These are phyloP conservation scores for Brachyhypopomus gauderio DNA, from an alignment of 2,113 vertebrate species.

Conservation along the genomic window DNA sequence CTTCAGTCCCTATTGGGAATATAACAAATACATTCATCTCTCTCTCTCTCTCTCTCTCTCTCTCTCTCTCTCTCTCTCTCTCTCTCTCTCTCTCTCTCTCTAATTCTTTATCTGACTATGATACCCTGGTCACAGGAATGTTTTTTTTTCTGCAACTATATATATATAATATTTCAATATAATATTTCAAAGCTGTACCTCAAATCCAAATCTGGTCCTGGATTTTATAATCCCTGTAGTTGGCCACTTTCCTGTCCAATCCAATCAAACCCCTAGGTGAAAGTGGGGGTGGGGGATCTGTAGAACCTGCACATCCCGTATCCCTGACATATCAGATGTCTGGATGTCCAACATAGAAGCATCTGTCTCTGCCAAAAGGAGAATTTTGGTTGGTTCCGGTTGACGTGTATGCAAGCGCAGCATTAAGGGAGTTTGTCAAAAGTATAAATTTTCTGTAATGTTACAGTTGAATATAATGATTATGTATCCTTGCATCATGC, in stretches of 20 bases:
- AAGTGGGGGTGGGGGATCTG: no score
- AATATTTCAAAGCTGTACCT: no score
- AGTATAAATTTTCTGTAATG: neutral
- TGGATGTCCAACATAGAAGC: no score
- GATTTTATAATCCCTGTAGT: no score
- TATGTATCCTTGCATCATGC: slow-evolving; percentile 37
- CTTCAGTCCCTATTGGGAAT: slow-evolving; percentile 14
- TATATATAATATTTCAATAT: no score
- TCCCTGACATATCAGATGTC: no score
- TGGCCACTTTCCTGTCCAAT: no score
- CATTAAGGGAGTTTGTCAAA: slow-evolving; percentile 29
- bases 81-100: slow-evolving; percentile 1
- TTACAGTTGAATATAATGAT: slow-evolving; percentile 1
- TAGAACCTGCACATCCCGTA: no score
- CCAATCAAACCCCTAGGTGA: no score
- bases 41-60: neutral
- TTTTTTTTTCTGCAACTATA: neutral
- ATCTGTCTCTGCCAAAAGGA: neutral
- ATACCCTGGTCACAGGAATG: neutral
- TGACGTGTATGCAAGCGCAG: neutral
- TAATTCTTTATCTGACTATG: neutral
- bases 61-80: neutral
- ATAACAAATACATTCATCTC: neutral
- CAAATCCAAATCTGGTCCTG: no score
- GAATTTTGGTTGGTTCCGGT: slow-evolving; percentile 2